A percentile compares a stretch with the other conserved stretches of the same genome.
Conservation (phyloP, 2,113 vertebrate species). For the Malurus melanocephalus region DNA sequence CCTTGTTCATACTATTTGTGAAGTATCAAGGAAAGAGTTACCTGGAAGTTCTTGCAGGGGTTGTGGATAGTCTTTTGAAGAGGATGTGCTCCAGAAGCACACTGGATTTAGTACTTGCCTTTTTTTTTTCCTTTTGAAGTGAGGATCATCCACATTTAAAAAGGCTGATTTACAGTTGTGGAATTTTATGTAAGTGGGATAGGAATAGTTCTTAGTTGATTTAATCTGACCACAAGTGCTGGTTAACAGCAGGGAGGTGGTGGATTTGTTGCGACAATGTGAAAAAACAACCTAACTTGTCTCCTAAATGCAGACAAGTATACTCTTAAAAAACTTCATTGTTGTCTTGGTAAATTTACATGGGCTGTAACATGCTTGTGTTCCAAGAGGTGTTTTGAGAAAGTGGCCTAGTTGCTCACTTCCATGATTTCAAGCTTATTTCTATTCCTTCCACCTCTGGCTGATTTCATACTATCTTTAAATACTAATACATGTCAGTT, state of each 20-base stretch:
- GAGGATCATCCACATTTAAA: background rate
- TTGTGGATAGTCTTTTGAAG: background rate
- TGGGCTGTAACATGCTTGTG: background rate
- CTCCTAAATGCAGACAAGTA: background rate
- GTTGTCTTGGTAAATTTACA: background rate
- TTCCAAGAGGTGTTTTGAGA: conserved; percentile 2
- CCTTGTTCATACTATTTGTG: background rate
- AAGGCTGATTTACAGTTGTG: background rate
- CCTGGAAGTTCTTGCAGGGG: background rate
- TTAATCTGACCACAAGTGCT: conserved; percentile 9
- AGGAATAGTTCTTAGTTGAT: conserved; percentile 32
- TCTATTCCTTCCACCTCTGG: background rate
- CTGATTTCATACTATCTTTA: background rate
- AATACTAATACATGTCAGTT: background rate
- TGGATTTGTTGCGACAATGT: background rate
- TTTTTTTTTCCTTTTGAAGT: background rate
- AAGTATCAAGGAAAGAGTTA: background rate
- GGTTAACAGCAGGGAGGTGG: background rate
- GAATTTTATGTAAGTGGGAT: background rate
- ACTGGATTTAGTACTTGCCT: background rate
- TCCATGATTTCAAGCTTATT: background rate
- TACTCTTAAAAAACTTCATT: background rate
- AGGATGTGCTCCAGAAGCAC: background rate
- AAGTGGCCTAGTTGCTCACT: background rate
- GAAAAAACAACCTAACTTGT: background rate